Conservation (phyloP, 2,797 vertebrate genomes). For the Macroramphosus scolopax region DNA sequence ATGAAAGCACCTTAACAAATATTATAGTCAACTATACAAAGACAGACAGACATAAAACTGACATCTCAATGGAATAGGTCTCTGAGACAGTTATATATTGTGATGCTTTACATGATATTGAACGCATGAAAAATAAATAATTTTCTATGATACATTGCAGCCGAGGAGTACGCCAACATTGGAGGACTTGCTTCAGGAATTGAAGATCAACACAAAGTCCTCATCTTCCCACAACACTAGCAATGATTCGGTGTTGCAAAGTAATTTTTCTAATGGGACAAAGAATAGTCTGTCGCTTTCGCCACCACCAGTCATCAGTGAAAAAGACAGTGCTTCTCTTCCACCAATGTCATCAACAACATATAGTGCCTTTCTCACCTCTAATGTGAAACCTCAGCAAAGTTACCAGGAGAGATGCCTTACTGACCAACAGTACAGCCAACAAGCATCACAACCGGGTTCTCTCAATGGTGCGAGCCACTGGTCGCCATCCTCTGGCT, state of each 20-base stretch:
- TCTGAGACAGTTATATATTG: neutral
- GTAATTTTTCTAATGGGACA: conserved; percentile 9
- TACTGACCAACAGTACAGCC: conserved; percentile 27
- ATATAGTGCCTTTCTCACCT: conserved; percentile 40
- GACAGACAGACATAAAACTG: too few species aligned
- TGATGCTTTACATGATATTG: neutral
- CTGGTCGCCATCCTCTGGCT: conserved; percentile 63
- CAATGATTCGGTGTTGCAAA: conserved; percentile 9
- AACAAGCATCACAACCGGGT: conserved; percentile 27
- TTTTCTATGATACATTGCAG: conserved; percentile 48
- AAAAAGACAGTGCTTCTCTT: conserved; percentile 10
- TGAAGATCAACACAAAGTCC: conserved; percentile 18
- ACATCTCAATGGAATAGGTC: too few species aligned
- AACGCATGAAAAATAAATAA: neutral
- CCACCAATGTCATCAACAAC: conserved; percentile 50
- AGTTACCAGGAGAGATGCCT: conserved; percentile 32
- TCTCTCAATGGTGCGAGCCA: conserved; percentile 30
- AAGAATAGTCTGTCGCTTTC: conserved; percentile 20
- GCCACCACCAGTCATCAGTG: conserved; percentile 8
- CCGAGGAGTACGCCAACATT: conserved; percentile 68
- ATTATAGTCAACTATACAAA: too few species aligned
- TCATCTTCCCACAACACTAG: conserved; percentile 4
- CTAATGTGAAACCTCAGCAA: conserved; percentile 33
- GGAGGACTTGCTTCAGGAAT: conserved; percentile 68
- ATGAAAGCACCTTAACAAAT: too few species aligned